phyloP scores from a whole-genome alignment of 2,113 vertebrate genomes.

The Amphilophus citrinellus region DNA sequence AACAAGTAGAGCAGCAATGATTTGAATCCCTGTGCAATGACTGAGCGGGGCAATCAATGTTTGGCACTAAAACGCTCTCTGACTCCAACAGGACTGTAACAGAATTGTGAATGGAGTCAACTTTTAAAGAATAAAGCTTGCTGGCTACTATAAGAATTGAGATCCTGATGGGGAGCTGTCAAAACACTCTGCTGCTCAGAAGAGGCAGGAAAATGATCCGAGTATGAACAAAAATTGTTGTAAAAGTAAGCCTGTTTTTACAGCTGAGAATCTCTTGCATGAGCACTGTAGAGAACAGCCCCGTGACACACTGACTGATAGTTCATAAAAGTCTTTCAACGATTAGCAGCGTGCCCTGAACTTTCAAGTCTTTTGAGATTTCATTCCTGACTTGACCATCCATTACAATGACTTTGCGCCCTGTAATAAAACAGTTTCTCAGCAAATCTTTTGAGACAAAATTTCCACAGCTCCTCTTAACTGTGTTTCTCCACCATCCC shows the following conservation, averaged over 20 bases:
- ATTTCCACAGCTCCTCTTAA: neutral
- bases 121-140: neutral
- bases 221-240: neutral
- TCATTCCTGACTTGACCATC: neutral
- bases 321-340: neutral
- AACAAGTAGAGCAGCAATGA: constrained; percentile 69
- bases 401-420: neutral
- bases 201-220: neutral
- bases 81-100: constrained; percentile 19
- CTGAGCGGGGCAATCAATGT: constrained; percentile 54
- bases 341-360: neutral
- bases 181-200: neutral
- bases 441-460: neutral
- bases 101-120: neutral
- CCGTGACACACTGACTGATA: neutral
- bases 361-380: neutral
- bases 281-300: neutral
- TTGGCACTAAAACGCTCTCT: constrained; percentile 20
- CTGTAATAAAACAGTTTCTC: constrained; percentile 9
- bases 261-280: neutral
- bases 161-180: neutral
- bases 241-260: neutral
- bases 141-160: neutral
- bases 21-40: constrained; percentile 33
- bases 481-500: neutral